These are phyloP conservation scores for Kryptopterus vitreolus DNA, from an alignment of 2,797 vertebrate species.

Conservation along the genomic window DNA sequence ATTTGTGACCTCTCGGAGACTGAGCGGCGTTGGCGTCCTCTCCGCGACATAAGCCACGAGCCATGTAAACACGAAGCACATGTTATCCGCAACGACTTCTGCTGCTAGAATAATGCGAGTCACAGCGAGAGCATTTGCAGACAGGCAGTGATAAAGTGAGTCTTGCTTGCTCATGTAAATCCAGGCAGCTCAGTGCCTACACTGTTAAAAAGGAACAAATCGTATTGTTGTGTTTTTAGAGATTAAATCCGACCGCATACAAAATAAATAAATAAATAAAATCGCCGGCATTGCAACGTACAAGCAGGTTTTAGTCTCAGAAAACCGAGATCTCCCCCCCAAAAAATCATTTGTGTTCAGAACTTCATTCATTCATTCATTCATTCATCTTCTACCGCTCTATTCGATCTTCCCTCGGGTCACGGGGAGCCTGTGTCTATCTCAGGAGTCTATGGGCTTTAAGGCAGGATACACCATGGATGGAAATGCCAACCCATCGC, in stretches of 20 bases:
- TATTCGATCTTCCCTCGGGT: no score
- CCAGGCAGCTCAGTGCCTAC: slow-evolving; percentile 6
- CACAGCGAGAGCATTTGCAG: background rate
- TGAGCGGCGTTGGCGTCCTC: background rate
- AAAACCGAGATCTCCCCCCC: slow-evolving; percentile 5
- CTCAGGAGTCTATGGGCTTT: no score
- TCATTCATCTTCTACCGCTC: no score
- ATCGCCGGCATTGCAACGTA: slow-evolving; percentile 28
- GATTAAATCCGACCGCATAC: slow-evolving; percentile 18
- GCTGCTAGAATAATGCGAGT: slow-evolving; percentile 8
- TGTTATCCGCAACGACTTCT: background rate
- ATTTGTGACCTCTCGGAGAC: background rate
- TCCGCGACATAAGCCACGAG: no score
- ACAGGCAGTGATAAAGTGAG: background rate
- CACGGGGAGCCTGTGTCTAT: no score
- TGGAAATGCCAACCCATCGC: no score
- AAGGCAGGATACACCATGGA: no score
- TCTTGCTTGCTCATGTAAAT: slow-evolving; percentile 23
- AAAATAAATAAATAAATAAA: no score
- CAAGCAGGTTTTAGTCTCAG: background rate
- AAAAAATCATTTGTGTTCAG: no score
- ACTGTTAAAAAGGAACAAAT: slow-evolving; percentile 5
- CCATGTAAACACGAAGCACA: slow-evolving; percentile 13
- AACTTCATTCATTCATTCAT: no score
- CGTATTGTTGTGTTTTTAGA: slow-evolving; percentile 31